Base-by-base conservation (phyloP, 2,113 vertebrate genomes). In the Dasyprocta punctata region DNA sequence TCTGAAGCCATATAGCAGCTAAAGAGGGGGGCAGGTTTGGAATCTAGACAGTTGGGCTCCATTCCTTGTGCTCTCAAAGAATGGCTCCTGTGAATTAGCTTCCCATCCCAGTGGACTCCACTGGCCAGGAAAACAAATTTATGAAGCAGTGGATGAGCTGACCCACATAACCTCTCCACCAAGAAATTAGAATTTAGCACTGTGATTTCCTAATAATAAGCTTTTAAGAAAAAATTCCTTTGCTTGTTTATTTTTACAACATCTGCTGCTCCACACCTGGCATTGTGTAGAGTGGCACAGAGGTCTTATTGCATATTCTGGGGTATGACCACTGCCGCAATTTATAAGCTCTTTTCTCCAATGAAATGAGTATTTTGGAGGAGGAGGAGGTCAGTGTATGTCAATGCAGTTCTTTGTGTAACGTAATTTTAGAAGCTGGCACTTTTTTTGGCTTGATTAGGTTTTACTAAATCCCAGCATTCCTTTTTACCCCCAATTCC, bases 191-290 rank as follows among this genome's bases (percentile, higher is more conserved):
- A 91, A 83, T 44, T 60, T 20, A 63, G 30, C 47, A 1, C 67
- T 65, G 67, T n/a, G 78, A 86, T 83, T 63, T 88, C 16, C n/a
- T 71, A 67, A n/a, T 73, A 54, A 56, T 73, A 80, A 73, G 58
- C 77, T 83, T 96, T 88, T n/a, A 94, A 92, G 90, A 60, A 90
- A 93, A 71, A 17, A 7, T n/a, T 44, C 20, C 73, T 38, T 93
- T 95, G 44, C 52, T 82, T 82, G 24, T 88, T 90, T 91, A 82
- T 95, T 52, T 82, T 60, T 20, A 22, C 61, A 89, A 65, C 71
- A 95, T 67, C 88, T 89, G 38, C 38, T 11, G 5, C 71, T 47
- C 83, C 41, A 52, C 63, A 88, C 52, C 77, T 91, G 88, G 81
- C 65, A n/a, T 84, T 65, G 17, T 56, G 61, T 5, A 0, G 13